A percentile compares a stretch with the other conserved stretches of the same genome.
These are phyloP conservation scores for Platyrinchus mystaceus DNA, from an alignment of 2,797 vertebrate species.

Conservation along the genomic window DNA sequence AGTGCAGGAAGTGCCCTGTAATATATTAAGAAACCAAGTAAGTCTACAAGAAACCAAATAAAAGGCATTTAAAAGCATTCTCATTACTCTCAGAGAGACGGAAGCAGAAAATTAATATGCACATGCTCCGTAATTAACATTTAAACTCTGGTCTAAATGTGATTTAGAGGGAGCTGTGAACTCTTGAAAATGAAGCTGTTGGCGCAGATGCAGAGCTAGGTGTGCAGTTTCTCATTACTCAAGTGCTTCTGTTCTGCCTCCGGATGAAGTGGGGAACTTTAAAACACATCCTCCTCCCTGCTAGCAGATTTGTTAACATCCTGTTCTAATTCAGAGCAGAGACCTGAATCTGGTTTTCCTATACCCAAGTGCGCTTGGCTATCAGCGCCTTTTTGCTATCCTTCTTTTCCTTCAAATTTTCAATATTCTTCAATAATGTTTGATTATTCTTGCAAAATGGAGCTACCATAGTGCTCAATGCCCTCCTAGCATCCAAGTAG, in stretches of 20 bases:
- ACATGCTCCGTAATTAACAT: slow-evolving; percentile 40
- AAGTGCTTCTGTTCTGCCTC: slow-evolving; percentile 22
- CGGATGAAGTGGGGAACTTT: neutral
- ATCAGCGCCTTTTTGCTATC: neutral
- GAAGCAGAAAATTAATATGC: slow-evolving; percentile 47
- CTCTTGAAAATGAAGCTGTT: slow-evolving; percentile 40
- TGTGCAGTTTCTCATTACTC: slow-evolving; percentile 47
- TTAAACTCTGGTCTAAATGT: slow-evolving; percentile 22
- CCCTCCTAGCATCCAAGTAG: neutral
- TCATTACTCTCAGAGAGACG: neutral
- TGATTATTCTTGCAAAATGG: neutral
- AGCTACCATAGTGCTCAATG: neutral
- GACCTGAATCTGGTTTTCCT: neutral
- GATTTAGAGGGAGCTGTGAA: slow-evolving; percentile 35
- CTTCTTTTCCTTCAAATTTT: neutral
- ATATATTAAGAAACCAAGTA: slow-evolving; percentile 57
- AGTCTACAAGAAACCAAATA: slow-evolving; percentile 31
- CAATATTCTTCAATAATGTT: neutral
- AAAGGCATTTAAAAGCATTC: slow-evolving; percentile 44
- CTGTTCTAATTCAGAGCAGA: slow-evolving; percentile 43
- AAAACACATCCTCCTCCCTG: neutral
- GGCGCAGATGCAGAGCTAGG: slow-evolving; percentile 36
- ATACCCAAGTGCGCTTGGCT: neutral
- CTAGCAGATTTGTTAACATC: slow-evolving; percentile 38
- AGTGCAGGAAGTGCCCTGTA: slow-evolving; percentile 54